These are phyloP conservation scores for Melanargia galathea DNA, from an alignment of 2,888 invertebrate species.

Conservation along the genomic window DNA sequence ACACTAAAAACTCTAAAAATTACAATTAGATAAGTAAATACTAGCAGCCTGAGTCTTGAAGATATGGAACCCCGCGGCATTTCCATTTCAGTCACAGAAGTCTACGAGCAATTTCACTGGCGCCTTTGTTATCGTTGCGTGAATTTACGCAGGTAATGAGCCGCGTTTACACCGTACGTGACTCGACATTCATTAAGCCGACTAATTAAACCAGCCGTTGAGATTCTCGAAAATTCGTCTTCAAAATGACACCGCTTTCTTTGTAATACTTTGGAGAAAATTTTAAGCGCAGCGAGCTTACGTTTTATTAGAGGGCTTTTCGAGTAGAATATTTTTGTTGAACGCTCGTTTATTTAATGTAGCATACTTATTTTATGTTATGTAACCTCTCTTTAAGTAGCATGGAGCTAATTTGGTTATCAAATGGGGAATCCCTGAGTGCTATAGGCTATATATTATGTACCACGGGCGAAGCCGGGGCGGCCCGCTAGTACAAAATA, in stretches of 20 bases:
- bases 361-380: too few relatives aligned
- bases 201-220: slow-evolving; percentile 72
- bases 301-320: not conserved
- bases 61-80: slow-evolving; percentile 27
- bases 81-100: slow-evolving; percentile 34
- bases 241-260: slow-evolving; percentile 41
- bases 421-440: too few relatives aligned
- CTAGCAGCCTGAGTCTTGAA: not conserved
- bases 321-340: slow-evolving; percentile 3
- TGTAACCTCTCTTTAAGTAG: too few relatives aligned
- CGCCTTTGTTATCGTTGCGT: slow-evolving; percentile 72
- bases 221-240: slow-evolving; percentile 45
- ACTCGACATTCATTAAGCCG: slow-evolving; percentile 76
- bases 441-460: too few relatives aligned
- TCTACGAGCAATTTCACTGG: slow-evolving; percentile 32
- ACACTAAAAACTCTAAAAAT: too few relatives aligned
- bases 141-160: slow-evolving; percentile 76
- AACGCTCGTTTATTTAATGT: not conserved
- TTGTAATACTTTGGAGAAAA: slow-evolving; percentile 43
- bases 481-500: too few relatives aligned
- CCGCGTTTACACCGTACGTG: slow-evolving; percentile 76
- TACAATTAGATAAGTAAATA: not conserved
- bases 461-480: too few relatives aligned
- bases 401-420: too few relatives aligned
- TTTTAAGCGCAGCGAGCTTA: slow-evolving; percentile 33